Percentiles rank a stretch among this genome's conserved stretches.
Evolutionary conservation across 1,140 invertebrate species (phyloP).

Genomic region (Archegozetes longisetosus): DNA sequence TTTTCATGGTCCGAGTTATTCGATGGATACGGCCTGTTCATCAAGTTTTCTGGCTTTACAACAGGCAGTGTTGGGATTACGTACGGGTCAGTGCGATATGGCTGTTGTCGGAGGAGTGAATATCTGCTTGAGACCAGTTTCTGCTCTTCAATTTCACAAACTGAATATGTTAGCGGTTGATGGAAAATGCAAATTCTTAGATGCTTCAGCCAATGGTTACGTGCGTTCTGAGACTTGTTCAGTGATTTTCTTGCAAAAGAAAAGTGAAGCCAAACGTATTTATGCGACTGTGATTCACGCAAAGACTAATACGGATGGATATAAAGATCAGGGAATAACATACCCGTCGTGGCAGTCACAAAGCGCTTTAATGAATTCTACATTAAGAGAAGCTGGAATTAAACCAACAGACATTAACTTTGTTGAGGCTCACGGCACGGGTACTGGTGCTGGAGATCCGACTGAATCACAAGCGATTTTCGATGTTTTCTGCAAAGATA

Average conservation of each 20-base stretch:
- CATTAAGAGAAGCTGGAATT: conserved; percentile 28
- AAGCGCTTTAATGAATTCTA: conserved; percentile 25
- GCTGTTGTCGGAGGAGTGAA: conserved; percentile 79
- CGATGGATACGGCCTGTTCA: conserved; percentile 88
- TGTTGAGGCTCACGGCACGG: conserved; percentile 35
- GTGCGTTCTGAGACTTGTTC: conserved; percentile 46
- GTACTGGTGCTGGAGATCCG: conserved; percentile 70
- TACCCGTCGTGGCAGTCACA: conserved; percentile 22
- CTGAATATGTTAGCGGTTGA: conserved; percentile 75
- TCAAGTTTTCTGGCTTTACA: conserved; percentile 74
- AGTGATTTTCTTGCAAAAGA: conserved; percentile 36
- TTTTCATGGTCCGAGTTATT: conserved; percentile 71
- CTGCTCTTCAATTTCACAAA: conserved; percentile 78
- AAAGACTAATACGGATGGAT: conserved; percentile 41
- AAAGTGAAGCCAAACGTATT: conserved; percentile 43
- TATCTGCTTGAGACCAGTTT: conserved; percentile 66
- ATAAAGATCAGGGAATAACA: conserved; percentile 35
- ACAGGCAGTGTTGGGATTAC: conserved; percentile 65
- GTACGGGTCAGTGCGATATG: conserved; percentile 68
- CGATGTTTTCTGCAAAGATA: conserved; percentile 58
- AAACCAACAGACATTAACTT: conserved; percentile 28
- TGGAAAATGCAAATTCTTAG: conserved; percentile 84
- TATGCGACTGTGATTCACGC: conserved; percentile 60
- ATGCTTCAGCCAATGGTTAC: conserved; percentile 71
- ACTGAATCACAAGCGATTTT: conserved; percentile 87